These are phyloP conservation scores for Podarcis cretensis DNA, from an alignment of 2,113 vertebrate species.

Conservation along the genomic window DNA sequence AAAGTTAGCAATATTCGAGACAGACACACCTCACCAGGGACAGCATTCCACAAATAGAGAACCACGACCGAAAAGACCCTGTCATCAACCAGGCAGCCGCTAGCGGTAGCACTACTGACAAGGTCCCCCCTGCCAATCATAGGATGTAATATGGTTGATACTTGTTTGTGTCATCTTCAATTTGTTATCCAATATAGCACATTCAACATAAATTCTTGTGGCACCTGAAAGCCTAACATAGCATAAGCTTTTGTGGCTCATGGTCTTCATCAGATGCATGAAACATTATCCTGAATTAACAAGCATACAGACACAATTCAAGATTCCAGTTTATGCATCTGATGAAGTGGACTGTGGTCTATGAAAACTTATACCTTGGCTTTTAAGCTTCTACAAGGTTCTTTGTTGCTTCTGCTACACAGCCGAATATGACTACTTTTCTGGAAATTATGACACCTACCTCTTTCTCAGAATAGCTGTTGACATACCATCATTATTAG, in stretches of 20 bases:
- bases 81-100: too few relatives aligned
- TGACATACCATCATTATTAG: neutral
- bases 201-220: neutral
- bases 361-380: neutral
- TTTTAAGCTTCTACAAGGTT: neutral
- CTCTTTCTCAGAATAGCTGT: neutral
- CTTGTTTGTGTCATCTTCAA: neutral
- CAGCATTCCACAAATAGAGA: too few relatives aligned
- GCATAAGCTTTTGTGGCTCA: neutral
- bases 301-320: neutral
- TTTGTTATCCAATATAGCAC: neutral
- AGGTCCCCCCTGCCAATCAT: too few relatives aligned
- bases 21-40: too few relatives aligned
- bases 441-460: neutral
- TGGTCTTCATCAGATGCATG: neutral
- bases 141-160: too few relatives aligned
- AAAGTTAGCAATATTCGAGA: too few relatives aligned
- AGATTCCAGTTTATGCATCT: neutral
- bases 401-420: neutral
- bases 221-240: neutral
- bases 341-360: neutral
- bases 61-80: too few relatives aligned
- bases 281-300: neutral
- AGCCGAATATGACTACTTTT: neutral
- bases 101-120: too few relatives aligned